phyloP scores from a whole-genome alignment of 53 echinoderm and acorn worm genomes.

The Holothuria scabra region DNA sequence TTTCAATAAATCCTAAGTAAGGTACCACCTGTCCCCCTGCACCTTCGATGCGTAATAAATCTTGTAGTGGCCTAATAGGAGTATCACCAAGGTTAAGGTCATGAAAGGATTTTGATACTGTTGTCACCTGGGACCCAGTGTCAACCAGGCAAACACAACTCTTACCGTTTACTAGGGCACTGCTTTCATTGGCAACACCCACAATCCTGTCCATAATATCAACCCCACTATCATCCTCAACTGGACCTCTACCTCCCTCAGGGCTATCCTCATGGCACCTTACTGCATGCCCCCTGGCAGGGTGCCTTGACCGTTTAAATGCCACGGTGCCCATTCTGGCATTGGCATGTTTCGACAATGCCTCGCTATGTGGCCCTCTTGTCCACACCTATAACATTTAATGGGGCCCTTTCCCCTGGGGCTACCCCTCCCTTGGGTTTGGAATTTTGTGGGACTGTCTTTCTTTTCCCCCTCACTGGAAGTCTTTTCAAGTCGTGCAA shows the following conservation, averaged over 20 bases:
- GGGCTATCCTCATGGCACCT: neutral
- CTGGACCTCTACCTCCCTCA: neutral
- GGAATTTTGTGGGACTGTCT: neutral
- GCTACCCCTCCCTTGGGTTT: neutral
- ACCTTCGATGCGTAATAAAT: neutral
- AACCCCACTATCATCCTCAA: neutral
- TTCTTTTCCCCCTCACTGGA: too few species aligned
- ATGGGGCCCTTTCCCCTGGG: neutral
- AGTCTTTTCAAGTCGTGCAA: neutral
- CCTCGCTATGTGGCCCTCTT: neutral
- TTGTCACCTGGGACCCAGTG: conserved; percentile 41
- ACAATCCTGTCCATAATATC: neutral
- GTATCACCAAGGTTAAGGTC: neutral
- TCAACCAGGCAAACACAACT: conserved; percentile 4
- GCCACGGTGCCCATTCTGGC: neutral
- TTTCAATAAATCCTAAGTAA: conserved; percentile 1
- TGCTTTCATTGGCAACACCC: neutral
- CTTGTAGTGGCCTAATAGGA: neutral
- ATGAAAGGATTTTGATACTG: conserved; percentile 7
- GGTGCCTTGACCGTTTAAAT: conserved; percentile 15
- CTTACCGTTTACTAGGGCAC: neutral
- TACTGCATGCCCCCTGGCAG: neutral
- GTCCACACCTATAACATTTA: neutral
- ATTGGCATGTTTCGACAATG: neutral
- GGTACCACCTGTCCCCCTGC: neutral